Evolutionary conservation across 2,888 invertebrate genomes (phyloP).

Genomic region (Sthenelais limicola): DNA sequence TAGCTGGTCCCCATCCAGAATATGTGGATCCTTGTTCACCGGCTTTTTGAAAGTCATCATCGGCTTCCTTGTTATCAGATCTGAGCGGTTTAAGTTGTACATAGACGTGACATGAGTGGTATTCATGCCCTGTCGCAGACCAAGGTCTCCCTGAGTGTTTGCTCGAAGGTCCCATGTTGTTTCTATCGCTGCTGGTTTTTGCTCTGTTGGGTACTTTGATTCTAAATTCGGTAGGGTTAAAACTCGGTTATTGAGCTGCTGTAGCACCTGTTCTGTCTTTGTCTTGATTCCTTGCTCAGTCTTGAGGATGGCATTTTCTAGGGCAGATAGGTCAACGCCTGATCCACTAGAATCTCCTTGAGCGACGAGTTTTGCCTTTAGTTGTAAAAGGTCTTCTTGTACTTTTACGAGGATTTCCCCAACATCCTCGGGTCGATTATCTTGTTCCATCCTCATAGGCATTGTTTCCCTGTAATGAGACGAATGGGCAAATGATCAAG

Average conservation of each 20-base stretch:
- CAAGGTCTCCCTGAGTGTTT: constrained; percentile 41
- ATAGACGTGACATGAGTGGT: neutral
- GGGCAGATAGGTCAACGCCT: constrained; percentile 60
- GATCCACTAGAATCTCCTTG: constrained; percentile 53
- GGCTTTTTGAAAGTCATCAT: constrained; percentile 2
- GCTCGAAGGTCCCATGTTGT: constrained; percentile 59
- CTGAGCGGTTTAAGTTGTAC: constrained; percentile 30
- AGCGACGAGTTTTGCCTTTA: constrained; percentile 60
- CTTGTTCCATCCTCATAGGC: constrained; percentile 61
- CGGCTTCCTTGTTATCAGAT: neutral
- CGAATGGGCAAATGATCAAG: too few relatives aligned
- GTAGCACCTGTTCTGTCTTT: constrained; percentile 66
- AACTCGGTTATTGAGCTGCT: constrained; percentile 68
- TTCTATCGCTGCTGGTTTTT: constrained; percentile 55
- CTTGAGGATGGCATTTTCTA: constrained; percentile 66
- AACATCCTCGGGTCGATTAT: constrained; percentile 64
- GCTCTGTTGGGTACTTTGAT: neutral
- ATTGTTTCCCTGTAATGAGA: constrained; percentile 37
- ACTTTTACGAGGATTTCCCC: constrained; percentile 70
- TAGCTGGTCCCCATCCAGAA: constrained; percentile 52
- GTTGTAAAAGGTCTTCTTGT: constrained; percentile 67
- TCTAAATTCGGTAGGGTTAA: constrained; percentile 64
- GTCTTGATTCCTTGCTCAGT: constrained; percentile 67
- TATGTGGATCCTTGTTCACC: constrained; percentile 27
- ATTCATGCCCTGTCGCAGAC: constrained; percentile 1